Percentiles rank a stretch among this genome's conserved stretches.
Conservation (phyloP, 2,113 vertebrate genomes). For the zebrafish (Danio rerio) region DNA sequence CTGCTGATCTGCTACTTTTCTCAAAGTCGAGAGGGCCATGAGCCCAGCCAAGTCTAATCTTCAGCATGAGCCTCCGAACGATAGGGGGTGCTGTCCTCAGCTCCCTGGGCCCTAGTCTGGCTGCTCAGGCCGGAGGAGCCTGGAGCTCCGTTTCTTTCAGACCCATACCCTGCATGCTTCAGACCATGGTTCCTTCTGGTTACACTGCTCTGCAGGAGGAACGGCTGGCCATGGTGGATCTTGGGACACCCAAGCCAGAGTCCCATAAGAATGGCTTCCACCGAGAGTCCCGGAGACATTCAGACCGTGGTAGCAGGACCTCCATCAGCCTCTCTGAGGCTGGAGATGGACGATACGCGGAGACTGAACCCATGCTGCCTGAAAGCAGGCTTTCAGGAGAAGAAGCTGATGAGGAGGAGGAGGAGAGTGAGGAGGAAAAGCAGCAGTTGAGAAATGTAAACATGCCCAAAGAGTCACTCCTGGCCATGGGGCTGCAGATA, state of each 20-base stretch:
- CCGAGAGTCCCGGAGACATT: slow-evolving; percentile 81
- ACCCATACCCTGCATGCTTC: slow-evolving; percentile 82
- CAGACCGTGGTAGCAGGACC: slow-evolving; percentile 79
- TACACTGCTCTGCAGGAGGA: slow-evolving; percentile 92
- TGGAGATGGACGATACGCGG: slow-evolving; percentile 76
- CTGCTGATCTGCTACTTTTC: not conserved
- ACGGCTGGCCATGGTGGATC: slow-evolving; percentile 84
- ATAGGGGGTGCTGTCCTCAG: slow-evolving; percentile 71
- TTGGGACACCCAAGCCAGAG: slow-evolving; percentile 80
- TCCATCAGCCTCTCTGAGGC: slow-evolving; percentile 79
- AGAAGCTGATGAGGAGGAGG: slow-evolving; percentile 61
- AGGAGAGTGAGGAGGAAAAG: slow-evolving; percentile 54
- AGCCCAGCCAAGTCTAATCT: slow-evolving; percentile 30
- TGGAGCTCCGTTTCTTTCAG: slow-evolving; percentile 83
- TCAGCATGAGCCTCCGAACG: slow-evolving; percentile 75
- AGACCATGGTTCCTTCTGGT: slow-evolving; percentile 92
- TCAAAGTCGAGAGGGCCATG: slow-evolving; percentile 64
- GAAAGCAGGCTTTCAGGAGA: slow-evolving; percentile 71
- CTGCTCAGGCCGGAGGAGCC: slow-evolving; percentile 69
- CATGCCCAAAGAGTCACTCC: slow-evolving; percentile 88
- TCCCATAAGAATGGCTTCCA: slow-evolving; percentile 78
- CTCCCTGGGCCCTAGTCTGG: slow-evolving; percentile 77
- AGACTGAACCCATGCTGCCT: slow-evolving; percentile 87
- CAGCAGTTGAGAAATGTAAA: slow-evolving; percentile 48
- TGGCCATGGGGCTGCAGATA: slow-evolving; percentile 92